Evolutionary conservation across 2,113 vertebrate species (phyloP), one percentile per base, ranked within the genome.

Genomic region (Gila orcuttii): DNA sequence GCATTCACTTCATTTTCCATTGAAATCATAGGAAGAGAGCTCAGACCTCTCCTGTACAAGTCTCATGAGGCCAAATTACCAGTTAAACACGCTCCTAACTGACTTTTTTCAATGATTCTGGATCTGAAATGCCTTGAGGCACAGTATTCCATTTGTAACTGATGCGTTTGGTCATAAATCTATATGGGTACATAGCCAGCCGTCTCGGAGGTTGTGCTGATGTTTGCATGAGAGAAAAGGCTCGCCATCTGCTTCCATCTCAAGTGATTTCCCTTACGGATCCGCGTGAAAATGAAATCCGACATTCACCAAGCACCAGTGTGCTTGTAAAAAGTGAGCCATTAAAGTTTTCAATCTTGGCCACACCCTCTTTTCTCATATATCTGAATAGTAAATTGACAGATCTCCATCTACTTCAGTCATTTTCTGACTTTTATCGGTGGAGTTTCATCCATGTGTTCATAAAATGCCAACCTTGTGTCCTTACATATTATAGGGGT

Each of bases 21-120:
- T 82, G 79, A 82, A 68, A 82, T 45, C 78, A 62, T 3, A 45
- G n/a, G 12, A 64, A 66, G 39, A 82, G 28, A 36, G 80, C 60
- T 71, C 28, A 71, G 21, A 33, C 50, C 23, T 39, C 66, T 83
- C 33, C 7, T 36, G 21, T 28, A 4, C 15, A 15, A 52, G 11
- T 83, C 81, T 73, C 81, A 73, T 59, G 66, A 57, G 66, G 33
- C 28, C 66, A 83, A 73, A 83, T 57, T 73, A 73, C 68, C 6
- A 33, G 28, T 82, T 52, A 13, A 82, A 33, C 62, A 33, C 17
- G 19, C 45, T 52, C 47, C 23, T 82, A 82, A 36, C 42, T 82
- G 64, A 66, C 62, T 82, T 82, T 82, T 25, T 73, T 83, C 68
- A 73, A 50, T 57, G 23, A 83, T 59, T 36, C 81, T 59, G 81